These are phyloP conservation scores for Sebastiscus tertius DNA, from an alignment of 2,797 vertebrate species.

Conservation along the genomic window DNA sequence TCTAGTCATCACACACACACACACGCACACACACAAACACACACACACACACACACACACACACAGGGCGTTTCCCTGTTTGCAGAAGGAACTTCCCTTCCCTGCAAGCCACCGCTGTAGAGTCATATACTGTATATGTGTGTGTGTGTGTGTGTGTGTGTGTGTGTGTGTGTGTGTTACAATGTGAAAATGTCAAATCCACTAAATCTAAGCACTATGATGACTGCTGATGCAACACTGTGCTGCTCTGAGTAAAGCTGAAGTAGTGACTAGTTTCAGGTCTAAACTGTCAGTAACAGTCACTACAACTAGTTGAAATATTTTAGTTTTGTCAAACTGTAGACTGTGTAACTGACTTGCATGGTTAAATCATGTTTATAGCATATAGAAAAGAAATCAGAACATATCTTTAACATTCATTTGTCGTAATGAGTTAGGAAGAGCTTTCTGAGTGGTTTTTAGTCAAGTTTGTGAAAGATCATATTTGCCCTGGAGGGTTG, in stretches of 20 bases:
- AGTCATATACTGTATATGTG: constrained; percentile 16
- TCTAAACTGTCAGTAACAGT: neutral
- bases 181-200: constrained; percentile 16
- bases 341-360: neutral
- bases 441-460: neutral
- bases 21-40: constrained; percentile 8
- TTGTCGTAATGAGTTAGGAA: neutral
- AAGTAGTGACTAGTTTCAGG: neutral
- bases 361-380: neutral
- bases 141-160: constrained; percentile 17
- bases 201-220: neutral
- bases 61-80: constrained; percentile 60
- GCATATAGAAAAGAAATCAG: neutral
- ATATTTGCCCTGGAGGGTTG: neutral
- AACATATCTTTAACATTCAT: neutral
- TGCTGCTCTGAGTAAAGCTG: neutral
- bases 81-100: constrained; percentile 65
- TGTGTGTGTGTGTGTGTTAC: constrained; percentile 2
- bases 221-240: constrained; percentile 27
- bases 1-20: constrained; percentile 29
- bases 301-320: neutral
- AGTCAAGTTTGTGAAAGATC: neutral
- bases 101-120: constrained; percentile 30
- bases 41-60: constrained; percentile 3
- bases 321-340: neutral